phyloP scores from a whole-genome alignment of 92 coral and sea anemone genomes.

The Actinernus sp. region DNA sequence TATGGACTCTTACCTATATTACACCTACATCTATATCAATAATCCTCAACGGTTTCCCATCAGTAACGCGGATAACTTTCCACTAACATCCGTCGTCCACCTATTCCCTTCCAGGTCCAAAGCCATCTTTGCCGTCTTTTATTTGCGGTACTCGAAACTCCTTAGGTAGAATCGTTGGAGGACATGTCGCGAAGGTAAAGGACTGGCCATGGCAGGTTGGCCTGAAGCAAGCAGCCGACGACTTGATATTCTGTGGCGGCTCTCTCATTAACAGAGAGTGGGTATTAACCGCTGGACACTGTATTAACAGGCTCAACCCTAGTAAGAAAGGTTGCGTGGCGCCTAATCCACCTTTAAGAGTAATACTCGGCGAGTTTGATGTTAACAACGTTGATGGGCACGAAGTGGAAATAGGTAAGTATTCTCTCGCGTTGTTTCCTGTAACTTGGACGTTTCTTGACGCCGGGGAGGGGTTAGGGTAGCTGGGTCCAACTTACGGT shows the following conservation, averaged over 20 bases:
- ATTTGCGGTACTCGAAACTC: constrained; percentile 32
- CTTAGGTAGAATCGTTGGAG: constrained; percentile 78
- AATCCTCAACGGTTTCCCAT: too few relatives aligned
- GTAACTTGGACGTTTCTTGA: background rate
- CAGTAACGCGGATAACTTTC: too few relatives aligned
- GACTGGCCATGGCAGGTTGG: constrained; percentile 95
- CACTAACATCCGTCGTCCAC: too few relatives aligned
- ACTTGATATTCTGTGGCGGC: constrained; percentile 78
- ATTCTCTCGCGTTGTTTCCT: background rate
- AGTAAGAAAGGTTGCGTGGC: constrained; percentile 57
- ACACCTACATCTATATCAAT: too few relatives aligned
- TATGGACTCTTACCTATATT: too few relatives aligned
- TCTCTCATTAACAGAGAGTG: constrained; percentile 75
- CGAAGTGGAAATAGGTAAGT: constrained; percentile 59
- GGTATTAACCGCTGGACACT: constrained; percentile 91
- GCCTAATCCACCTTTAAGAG: constrained; percentile 43
- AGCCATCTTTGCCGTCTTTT: constrained; percentile 10
- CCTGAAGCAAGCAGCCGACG: constrained; percentile 46
- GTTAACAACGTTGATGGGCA: constrained; percentile 66
- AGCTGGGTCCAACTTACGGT: too few relatives aligned
- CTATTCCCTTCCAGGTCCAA: constrained; percentile 2
- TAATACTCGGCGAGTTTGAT: constrained; percentile 78
- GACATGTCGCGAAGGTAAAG: constrained; percentile 42
- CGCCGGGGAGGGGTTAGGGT: background rate
- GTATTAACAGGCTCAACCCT: constrained; percentile 51